Conservation (phyloP, 2,113 vertebrate species). For the Pygoscelis adeliae region DNA sequence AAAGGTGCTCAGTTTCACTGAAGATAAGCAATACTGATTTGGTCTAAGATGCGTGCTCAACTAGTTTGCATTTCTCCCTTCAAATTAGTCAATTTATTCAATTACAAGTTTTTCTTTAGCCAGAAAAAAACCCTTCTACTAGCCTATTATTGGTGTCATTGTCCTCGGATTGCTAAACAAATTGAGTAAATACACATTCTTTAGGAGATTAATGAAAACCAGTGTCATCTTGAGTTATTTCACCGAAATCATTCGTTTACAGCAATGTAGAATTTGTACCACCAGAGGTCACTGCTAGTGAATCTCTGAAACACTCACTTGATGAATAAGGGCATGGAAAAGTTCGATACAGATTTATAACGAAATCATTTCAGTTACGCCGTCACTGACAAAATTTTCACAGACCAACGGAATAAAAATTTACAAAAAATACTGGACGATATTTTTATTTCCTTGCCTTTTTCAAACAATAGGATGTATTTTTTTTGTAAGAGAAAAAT, state of each 20-base stretch:
- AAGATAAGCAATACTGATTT: neutral
- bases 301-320: neutral
- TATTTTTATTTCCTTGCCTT: neutral
- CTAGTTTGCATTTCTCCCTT: neutral
- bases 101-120: neutral
- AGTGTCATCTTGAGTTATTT: neutral
- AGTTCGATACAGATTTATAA: neutral
- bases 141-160: neutral
- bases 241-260: neutral
- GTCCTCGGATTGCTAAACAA: neutral
- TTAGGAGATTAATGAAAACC: neutral
- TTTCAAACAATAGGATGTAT: neutral
- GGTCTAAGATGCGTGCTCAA: neutral
- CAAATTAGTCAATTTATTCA: neutral
- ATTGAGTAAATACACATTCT: neutral
- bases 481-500: neutral
- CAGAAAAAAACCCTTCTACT: neutral
- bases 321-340: neutral
- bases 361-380: neutral
- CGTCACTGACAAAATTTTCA: neutral
- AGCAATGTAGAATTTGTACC: neutral
- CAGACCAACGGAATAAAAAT: neutral
- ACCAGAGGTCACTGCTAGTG: slow-evolving; percentile 56
- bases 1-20: neutral
- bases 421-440: neutral